These are phyloP conservation scores for Liasis olivaceus DNA, from an alignment of 2,797 vertebrate genomes.

Conservation along the genomic window DNA sequence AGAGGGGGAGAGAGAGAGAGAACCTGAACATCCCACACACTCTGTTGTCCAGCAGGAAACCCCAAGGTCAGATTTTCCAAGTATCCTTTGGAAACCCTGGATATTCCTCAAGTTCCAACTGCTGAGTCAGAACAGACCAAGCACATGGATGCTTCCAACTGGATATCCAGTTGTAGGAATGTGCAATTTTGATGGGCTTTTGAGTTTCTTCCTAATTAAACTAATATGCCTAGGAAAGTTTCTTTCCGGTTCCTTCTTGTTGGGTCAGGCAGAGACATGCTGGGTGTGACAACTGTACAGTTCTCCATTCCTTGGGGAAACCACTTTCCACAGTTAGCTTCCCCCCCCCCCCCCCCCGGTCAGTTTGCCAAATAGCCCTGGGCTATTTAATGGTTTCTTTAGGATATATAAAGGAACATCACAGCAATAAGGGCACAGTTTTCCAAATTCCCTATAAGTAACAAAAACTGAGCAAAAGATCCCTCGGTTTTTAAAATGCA, in stretches of 20 bases:
- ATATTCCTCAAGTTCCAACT: slow-evolving; percentile 1
- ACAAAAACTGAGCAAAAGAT: neutral
- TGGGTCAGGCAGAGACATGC: neutral
- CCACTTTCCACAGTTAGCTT: neutral
- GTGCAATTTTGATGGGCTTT: neutral
- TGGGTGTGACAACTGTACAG: neutral
- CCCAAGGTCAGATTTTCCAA: slow-evolving; percentile 12
- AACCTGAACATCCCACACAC: neutral
- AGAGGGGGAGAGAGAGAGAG: too few species aligned
- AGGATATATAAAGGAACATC: neutral
- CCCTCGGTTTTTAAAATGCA: neutral
- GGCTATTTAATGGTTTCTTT: neutral
- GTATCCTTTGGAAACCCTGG: neutral
- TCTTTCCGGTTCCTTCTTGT: neutral
- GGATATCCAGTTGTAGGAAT: neutral
- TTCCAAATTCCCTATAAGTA: neutral
- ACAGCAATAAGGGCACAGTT: neutral
- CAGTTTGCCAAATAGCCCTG: neutral
- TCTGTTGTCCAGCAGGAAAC: slow-evolving; percentile 5
- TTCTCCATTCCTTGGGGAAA: neutral
- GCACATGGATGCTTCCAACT: neutral
- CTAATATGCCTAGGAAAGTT: neutral
- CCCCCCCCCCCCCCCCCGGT: too few species aligned
- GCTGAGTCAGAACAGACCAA: neutral
- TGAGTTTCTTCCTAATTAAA: neutral